Evolutionary conservation across 2,113 vertebrate genomes (phyloP), one percentile per base, ranked within the genome.

Genomic region (Zosterops lateralis): DNA sequence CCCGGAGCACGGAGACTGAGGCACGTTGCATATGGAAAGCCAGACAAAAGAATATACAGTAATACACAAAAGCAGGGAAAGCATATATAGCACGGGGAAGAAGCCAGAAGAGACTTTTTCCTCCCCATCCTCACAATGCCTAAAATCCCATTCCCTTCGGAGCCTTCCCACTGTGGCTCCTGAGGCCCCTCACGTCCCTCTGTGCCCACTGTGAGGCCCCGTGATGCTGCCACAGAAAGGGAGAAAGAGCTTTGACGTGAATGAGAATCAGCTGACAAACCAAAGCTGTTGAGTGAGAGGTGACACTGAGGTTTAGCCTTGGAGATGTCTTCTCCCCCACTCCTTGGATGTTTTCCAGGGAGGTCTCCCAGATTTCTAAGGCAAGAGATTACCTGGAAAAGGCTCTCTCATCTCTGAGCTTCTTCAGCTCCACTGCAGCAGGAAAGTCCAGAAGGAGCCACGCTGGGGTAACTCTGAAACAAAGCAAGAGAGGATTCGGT

Each of bases 41-140:
- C 64, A 94, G 77, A 96, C 92, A 95, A 96, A 95, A 86, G 93
- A 87, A 90, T 53, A 92, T 24, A 85, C 75, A 92, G 93, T 77
- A 85, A 88, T 71, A 42, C 67, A 92, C 91, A 92, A 89, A 95
- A 75, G 75, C 75, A 85, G 60, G 74, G 56, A 76, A 48, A 95
- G 31, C 84, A 76, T 58, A 45, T 57, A 68, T 42, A 84, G 71
- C 45, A 73, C 9, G 9, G 74, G 83, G 87, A 75, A 68, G 64
- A 77, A 90, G 47, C 71, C 78, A 92, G 64, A 76, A 87, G 54
- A 79, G 73, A 89, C 7, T 2, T 96, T 87, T 93, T 92, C 91
- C 87, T 94, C 50, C 36, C 73, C 32, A 36, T 84, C 32, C 38
- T 87, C 78, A 84, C 84, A 89, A 89, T 57, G 57, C 45, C 31